Conservation (phyloP, 30 jellyfish, hydroid and myxozoan genomes). For the Chrysaora quinquecirrha region DNA sequence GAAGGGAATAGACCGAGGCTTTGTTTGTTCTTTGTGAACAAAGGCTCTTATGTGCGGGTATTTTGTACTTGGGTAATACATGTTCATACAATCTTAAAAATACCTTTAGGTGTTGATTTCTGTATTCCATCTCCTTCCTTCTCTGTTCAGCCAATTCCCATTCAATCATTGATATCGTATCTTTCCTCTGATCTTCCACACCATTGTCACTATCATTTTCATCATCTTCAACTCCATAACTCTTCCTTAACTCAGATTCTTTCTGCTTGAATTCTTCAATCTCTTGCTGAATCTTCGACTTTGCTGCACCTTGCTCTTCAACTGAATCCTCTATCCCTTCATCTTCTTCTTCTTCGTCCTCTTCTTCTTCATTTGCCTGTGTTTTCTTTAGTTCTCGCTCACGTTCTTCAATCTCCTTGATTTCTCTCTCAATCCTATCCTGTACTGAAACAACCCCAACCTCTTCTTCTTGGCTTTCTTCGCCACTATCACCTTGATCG, state of each 20-base stretch:
- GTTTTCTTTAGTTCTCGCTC: slow-evolving; percentile 51
- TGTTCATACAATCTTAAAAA: too few species aligned
- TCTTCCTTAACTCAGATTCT: slow-evolving; percentile 56
- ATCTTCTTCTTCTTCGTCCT: slow-evolving; percentile 33
- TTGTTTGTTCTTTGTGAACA: too few species aligned
- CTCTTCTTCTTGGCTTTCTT: slow-evolving; percentile 49
- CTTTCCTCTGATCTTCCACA: not conserved
- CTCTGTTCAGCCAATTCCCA: slow-evolving; percentile 62
- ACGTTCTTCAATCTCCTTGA: slow-evolving; percentile 58
- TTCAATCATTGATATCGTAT: slow-evolving; percentile 37
- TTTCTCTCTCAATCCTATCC: slow-evolving; percentile 66
- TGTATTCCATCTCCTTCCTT: slow-evolving; percentile 51
- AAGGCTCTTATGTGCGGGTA: too few species aligned
- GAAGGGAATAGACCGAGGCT: too few species aligned
- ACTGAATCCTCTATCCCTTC: not conserved
- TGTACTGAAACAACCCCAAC: slow-evolving; percentile 41
- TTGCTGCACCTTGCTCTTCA: slow-evolving; percentile 23
- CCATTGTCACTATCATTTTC: slow-evolving; percentile 32
- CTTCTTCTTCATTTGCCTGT: slow-evolving; percentile 19
- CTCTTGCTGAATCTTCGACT: slow-evolving; percentile 64
- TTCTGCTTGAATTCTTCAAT: slow-evolving; percentile 65
- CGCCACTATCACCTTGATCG: slow-evolving; percentile 9
- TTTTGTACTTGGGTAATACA: too few species aligned
- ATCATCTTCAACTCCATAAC: slow-evolving; percentile 57
- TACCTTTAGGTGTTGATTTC: slow-evolving; percentile 23